Evolutionary conservation across 2,113 vertebrate species (phyloP).

Genomic region (Muntiacus muntjak): DNA sequence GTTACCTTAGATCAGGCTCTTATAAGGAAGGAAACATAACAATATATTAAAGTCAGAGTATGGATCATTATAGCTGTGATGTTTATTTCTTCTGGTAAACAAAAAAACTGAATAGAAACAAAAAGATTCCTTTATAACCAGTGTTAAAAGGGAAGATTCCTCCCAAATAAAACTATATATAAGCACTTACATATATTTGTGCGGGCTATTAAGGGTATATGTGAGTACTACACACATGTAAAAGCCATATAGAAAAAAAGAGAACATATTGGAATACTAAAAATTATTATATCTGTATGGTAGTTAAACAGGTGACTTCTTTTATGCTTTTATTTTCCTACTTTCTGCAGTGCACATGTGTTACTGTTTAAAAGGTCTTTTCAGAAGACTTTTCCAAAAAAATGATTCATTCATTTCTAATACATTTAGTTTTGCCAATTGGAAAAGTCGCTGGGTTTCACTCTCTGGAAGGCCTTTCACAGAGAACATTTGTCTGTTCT

Average conservation of each 20-base stretch:
- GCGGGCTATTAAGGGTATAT: background rate
- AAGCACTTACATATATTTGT: background rate
- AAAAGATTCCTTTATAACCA: background rate
- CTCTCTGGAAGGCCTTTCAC: background rate
- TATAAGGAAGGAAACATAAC: background rate
- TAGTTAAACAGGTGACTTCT: background rate
- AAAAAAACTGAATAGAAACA: constrained; percentile 26
- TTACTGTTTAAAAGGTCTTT: constrained; percentile 7
- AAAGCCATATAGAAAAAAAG: background rate
- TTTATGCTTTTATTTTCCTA: background rate
- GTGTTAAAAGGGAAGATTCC: background rate
- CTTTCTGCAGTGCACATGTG: background rate
- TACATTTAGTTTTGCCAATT: background rate
- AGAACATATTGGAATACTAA: background rate
- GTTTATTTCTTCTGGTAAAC: background rate
- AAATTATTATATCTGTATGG: background rate
- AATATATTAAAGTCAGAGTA: background rate
- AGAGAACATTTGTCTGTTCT: background rate
- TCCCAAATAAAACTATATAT: background rate
- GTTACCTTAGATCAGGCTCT: background rate
- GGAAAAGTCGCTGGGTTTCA: background rate
- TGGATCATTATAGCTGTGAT: background rate
- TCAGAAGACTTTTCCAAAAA: background rate
- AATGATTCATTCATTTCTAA: background rate
- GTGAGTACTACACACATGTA: background rate